Evolutionary conservation across 2,113 vertebrate genomes (phyloP).

Genomic region (Cinclus cinclus): DNA sequence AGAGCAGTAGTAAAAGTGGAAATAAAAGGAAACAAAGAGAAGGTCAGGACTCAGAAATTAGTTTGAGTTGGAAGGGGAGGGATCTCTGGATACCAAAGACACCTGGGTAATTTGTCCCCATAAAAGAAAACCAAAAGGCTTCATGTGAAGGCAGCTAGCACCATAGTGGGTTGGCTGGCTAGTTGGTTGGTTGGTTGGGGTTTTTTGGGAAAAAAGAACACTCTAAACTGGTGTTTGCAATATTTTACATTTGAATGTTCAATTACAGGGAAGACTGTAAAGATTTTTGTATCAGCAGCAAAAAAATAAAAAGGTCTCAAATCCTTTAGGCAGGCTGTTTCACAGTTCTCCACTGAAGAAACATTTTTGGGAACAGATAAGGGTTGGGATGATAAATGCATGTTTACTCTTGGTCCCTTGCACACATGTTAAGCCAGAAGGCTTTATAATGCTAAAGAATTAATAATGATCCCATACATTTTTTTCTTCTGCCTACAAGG

Average conservation of each 20-base stretch:
- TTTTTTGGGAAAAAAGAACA: neutral
- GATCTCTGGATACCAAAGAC: neutral
- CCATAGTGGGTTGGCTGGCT: neutral
- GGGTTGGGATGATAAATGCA: neutral
- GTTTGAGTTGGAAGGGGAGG: neutral
- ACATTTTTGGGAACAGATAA: neutral
- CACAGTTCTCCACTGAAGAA: neutral
- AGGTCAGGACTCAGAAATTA: neutral
- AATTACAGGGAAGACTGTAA: neutral
- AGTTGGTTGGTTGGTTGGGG: neutral
- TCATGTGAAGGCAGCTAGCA: neutral
- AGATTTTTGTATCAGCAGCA: neutral
- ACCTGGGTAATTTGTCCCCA: neutral
- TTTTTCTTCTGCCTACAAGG: constrained; percentile 10
- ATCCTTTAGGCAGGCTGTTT: neutral
- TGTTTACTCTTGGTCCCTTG: constrained; percentile 32
- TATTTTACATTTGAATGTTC: neutral
- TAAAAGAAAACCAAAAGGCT: neutral
- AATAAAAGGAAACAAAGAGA: neutral
- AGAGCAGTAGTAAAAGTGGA: neutral
- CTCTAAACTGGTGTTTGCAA: neutral
- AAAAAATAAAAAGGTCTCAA: neutral
- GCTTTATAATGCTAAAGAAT: constrained; percentile 32
- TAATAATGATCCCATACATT: constrained; percentile 1
- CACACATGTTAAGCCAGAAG: neutral